Percentiles rank a stretch among this genome's conserved stretches.
phyloP scores from a whole-genome alignment of 2,113 vertebrate species.

The Rhabdomys dilectus region DNA sequence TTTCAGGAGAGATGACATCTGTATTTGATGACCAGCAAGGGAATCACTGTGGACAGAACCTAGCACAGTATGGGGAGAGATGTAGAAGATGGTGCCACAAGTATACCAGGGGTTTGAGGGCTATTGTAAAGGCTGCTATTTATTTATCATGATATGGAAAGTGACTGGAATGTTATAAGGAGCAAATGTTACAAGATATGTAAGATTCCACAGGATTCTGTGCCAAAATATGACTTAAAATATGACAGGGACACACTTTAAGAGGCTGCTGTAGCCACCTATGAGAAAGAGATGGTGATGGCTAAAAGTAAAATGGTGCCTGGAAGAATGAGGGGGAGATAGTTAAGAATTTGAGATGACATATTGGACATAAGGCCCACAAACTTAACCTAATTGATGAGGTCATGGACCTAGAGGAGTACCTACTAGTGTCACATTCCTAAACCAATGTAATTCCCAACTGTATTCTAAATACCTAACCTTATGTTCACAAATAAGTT shows the following conservation, averaged over 20 bases:
- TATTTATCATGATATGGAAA: not conserved
- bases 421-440: not conserved
- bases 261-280: not conserved
- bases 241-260: not conserved
- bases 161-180: not conserved
- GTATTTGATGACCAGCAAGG: conserved; percentile 2
- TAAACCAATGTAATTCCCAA: not conserved
- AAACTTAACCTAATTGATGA: not conserved
- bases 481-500: not conserved
- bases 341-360: conserved; percentile 12
- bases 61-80: not conserved
- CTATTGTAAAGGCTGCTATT: not conserved
- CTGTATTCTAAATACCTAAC: not conserved
- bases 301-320: not conserved
- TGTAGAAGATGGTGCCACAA: not conserved
- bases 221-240: not conserved
- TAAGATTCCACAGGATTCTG: not conserved
- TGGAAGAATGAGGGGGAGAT: not conserved
- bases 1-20: not conserved
- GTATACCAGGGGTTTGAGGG: not conserved
- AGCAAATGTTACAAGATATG: not conserved
- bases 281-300: not conserved
- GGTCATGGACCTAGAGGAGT: not conserved
- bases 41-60: not conserved
- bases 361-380: not conserved